Base-by-base conservation (phyloP, 2,888 invertebrate genomes). In the Aphidius colemani region DNA sequence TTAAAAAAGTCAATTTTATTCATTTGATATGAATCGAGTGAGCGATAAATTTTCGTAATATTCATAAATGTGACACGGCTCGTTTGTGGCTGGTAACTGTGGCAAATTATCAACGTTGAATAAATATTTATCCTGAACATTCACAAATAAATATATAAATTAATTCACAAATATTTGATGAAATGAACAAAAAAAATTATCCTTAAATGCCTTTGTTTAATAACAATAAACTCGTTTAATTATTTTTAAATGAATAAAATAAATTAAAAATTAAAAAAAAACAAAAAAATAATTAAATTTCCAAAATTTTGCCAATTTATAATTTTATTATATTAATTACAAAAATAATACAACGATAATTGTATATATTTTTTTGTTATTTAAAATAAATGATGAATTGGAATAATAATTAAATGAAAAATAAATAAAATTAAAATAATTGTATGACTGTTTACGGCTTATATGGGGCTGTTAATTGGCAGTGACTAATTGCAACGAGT, bases 401-500 rank as follows among this genome's bases (percentile, higher is more conserved):
- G 41, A 7, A 13, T 44, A 30, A 30, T 30, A 30, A 30, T 30
- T 30, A 30, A 11, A n/a, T 30, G 11, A 8, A n/a, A 40, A 18
- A 51, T 41, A 39, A 18, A 39, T 46, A 49, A 53, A 18, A 18
- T 18, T 18, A 18, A 7, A 30, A 55, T 45, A 18, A 9, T 30
- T 18, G 40, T 11, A 18, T 61, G 30, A n/a, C 78, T 79, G 78
- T 81, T 82, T 81, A 80, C 80, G 79, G 78, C 80, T 78, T 30
- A 8, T 78, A 77, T 79, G 80, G 80, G 78, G 77, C 78, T 79
- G 79, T 81, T 82, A 82, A 82, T 82, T 82, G 81, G 78, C 81
- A 81, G 79, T 81, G 80, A 82, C 82, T 81, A 82, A 82, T 82
- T 82, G 78, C 79, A 71, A 71, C 69, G 72, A 70, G 73, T 77